These are phyloP conservation scores for Enteromius fasciolatus DNA, from an alignment of 2,797 vertebrate genomes.

Conservation along the genomic window DNA sequence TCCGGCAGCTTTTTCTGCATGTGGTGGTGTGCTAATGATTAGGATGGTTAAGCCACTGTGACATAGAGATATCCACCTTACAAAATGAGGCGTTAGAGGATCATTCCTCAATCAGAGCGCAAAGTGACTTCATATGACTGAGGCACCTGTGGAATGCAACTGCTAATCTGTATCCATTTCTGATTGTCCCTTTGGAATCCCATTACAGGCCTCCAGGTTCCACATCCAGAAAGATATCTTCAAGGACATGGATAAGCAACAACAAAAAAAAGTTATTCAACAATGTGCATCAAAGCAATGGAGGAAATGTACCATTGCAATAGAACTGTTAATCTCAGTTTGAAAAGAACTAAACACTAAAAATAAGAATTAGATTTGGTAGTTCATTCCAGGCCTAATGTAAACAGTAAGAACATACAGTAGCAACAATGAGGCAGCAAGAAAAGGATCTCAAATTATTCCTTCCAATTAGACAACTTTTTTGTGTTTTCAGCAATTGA, in stretches of 20 bases:
- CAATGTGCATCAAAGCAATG: constrained; percentile 9
- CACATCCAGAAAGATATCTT: constrained; percentile 18
- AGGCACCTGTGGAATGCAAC: constrained; percentile 78
- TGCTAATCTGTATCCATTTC: constrained; percentile 76
- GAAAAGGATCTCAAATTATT: constrained; percentile 26
- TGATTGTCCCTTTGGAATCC: constrained; percentile 64
- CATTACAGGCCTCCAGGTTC: constrained; percentile 62
- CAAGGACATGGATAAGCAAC: constrained; percentile 13
- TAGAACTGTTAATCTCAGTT: constrained; percentile 25
- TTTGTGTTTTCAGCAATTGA: constrained; percentile 51
- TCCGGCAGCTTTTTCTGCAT: constrained; percentile 63
- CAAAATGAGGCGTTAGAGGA: constrained; percentile 70
- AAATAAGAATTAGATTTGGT: constrained; percentile 13
- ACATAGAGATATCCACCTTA: constrained; percentile 77
- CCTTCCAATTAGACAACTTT: constrained; percentile 35
- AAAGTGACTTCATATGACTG: constrained; percentile 78
- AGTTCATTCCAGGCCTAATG: constrained; percentile 30
- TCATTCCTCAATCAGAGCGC: constrained; percentile 77
- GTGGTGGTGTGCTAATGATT: constrained; percentile 79
- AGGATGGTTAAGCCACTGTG: constrained; percentile 73
- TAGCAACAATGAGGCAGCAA: constrained; percentile 33
- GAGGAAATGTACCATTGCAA: neutral
- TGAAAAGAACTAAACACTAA: constrained; percentile 8
- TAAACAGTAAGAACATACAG: constrained; percentile 42
- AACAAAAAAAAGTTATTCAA: neutral